Evolutionary conservation across 2,113 vertebrate species (phyloP), one percentile per base, ranked within the genome.

Genomic region (Ornithorhynchus anatinus): DNA sequence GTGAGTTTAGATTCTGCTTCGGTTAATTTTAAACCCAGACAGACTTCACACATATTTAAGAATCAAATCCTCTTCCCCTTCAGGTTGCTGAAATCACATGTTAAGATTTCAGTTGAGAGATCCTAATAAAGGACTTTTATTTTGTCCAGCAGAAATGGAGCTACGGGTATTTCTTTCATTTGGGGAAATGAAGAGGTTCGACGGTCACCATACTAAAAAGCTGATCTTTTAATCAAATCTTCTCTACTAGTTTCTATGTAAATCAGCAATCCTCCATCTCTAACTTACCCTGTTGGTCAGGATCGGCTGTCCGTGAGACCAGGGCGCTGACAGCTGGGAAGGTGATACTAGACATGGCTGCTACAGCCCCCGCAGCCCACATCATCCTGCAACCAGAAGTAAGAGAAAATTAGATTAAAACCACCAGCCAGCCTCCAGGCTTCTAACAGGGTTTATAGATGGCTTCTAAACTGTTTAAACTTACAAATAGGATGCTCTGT

Each of bases 311-410:
- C 25, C 94, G 89, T 5, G 95, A 96, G 17, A 96, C 95, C 17
- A 96, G 89, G 0, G 95, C 94, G 1, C 95, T 96, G 7, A 96
- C 92, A 0, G 95, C 95, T 3, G 95, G 95, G 66, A 96, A 96
- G 0, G 95, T 96, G 29, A 96, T 96, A 45, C 94, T 96, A 38
- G 95, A 96, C 95, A 96, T 96, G 79, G 95, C 95, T 0, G 95
- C 95, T 0, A 96, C 95, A 0, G 95, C 94, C 0, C 95, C 95
- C 0, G 95, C 95, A 1, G 95, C 95, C 95, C 95, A 96, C 95
- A 96, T 96, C 95, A 96, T 96, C 95, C 95, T 96, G 80, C 22
- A 57, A 40, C 40, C 19, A 71, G 0, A 50, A 15, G 39, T 15
- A 42, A 53, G 9, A 29, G 23, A 45, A 48, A 40, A 11, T 37